These are phyloP conservation scores for Anomalospiza imberbis DNA, from an alignment of 2,797 vertebrate species.

Conservation along the genomic window DNA sequence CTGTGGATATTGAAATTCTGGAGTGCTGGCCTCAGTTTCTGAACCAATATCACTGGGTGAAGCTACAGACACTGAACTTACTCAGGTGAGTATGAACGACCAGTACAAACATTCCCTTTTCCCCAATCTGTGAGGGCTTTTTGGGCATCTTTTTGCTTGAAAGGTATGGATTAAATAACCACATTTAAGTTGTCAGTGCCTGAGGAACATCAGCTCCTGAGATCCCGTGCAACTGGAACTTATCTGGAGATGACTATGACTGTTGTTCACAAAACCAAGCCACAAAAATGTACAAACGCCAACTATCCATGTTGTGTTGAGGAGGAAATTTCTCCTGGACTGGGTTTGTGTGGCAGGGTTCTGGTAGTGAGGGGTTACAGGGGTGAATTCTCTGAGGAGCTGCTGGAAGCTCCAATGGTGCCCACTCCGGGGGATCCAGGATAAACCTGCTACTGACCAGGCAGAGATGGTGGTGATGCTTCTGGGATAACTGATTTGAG, in stretches of 20 bases:
- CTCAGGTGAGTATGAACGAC: not conserved
- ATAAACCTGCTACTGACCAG: not conserved
- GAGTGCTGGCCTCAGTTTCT: not conserved
- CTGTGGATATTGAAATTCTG: not conserved
- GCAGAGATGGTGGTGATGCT: not conserved
- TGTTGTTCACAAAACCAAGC: not conserved
- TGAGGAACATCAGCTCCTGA: not conserved
- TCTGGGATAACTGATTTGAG: not conserved
- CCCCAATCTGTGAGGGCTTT: not conserved
- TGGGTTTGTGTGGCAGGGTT: not conserved
- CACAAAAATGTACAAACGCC: not conserved
- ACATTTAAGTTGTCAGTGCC: not conserved
- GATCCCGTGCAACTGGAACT: rapidly evolving
- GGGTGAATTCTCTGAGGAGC: not conserved
- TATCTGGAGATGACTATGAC: not conserved
- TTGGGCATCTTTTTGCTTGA: not conserved
- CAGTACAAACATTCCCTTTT: not conserved
- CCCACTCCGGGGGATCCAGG: not conserved
- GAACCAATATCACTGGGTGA: not conserved
- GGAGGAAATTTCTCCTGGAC: not conserved
- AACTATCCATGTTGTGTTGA: not conserved
- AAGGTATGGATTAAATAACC: not conserved
- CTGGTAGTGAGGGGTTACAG: no score
- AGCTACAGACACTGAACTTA: not conserved
- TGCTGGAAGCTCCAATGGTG: not conserved